These are phyloP conservation scores for Nylanderia fulva DNA, from an alignment of 1,140 invertebrate genomes.

Conservation along the genomic window DNA sequence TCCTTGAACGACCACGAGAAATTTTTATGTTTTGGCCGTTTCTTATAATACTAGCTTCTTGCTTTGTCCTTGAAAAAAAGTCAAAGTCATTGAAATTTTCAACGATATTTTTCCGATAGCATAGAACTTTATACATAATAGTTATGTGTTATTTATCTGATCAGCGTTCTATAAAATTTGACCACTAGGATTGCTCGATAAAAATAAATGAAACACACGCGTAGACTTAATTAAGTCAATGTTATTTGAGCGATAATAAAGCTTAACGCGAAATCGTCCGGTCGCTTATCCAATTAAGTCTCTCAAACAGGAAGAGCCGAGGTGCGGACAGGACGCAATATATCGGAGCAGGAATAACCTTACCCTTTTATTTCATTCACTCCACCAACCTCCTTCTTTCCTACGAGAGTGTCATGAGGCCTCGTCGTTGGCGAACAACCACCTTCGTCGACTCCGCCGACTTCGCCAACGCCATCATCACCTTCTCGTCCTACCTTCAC, in stretches of 20 bases:
- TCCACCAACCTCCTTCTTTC: background rate
- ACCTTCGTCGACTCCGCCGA: slow-evolving; percentile 58
- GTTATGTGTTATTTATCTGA: background rate
- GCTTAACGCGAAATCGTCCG: background rate
- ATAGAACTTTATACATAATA: background rate
- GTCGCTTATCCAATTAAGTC: slow-evolving; percentile 64
- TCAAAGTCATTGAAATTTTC: background rate
- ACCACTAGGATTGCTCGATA: background rate
- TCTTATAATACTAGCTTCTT: background rate
- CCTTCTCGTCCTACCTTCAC: slow-evolving; percentile 66
- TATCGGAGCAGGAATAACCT: slow-evolving; percentile 67
- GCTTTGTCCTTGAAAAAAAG: background rate
- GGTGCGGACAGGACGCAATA: slow-evolving; percentile 64
- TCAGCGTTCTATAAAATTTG: background rate
- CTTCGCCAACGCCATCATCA: slow-evolving; percentile 67
- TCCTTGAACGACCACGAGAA: slow-evolving; percentile 42
- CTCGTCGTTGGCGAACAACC: slow-evolving; percentile 31
- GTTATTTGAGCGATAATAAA: background rate
- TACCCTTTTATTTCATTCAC: slow-evolving; percentile 73
- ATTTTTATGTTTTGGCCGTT: slow-evolving; percentile 45
- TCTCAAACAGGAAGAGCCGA: slow-evolving; percentile 65
- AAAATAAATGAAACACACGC: background rate
- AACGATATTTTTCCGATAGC: background rate
- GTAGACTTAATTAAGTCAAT: background rate
- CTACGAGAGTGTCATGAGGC: slow-evolving; percentile 12